Evolutionary conservation across 1,140 invertebrate genomes (phyloP).

Genomic region (Anagrus nilaparvatae): DNA sequence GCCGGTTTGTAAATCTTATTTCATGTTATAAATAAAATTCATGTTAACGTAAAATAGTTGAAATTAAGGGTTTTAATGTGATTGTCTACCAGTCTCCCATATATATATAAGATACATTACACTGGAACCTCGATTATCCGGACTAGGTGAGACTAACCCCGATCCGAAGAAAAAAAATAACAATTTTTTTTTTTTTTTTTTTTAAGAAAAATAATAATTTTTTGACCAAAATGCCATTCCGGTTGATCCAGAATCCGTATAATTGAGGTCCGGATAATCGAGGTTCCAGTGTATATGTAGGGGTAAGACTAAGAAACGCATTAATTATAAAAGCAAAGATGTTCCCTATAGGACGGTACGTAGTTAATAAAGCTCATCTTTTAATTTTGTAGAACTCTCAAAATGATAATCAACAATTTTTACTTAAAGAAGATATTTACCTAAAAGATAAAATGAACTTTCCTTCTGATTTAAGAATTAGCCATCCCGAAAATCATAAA

Average conservation of each 20-base stretch:
- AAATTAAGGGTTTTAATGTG: not conserved
- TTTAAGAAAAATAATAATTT: too few relatives aligned
- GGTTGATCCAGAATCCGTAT: too few relatives aligned
- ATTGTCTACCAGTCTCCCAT: not conserved
- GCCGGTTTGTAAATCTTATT: slow-evolving; percentile 7
- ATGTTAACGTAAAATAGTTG: not conserved
- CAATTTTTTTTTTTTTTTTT: too few relatives aligned
- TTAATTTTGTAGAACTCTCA: not conserved
- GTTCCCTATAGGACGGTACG: slow-evolving; percentile 1
- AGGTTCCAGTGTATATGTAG: not conserved
- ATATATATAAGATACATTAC: not conserved
- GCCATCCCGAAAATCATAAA: too few relatives aligned
- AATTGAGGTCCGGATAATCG: too few relatives aligned
- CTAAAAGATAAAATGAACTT: slow-evolving; percentile 9
- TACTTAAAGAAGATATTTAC: slow-evolving; percentile 1
- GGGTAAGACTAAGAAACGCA: not conserved
- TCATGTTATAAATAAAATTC: not conserved
- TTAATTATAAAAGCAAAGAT: not conserved
- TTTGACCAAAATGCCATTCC: too few relatives aligned
- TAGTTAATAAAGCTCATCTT: slow-evolving; percentile 1
- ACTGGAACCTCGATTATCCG: too few relatives aligned
- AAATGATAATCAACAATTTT: slow-evolving; percentile 5
- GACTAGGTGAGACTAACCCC: too few relatives aligned
- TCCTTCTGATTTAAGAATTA: too few relatives aligned
- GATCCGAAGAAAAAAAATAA: too few relatives aligned